A percentile compares a stretch with the other conserved stretches of the same genome.
Evolutionary conservation across 2,113 vertebrate species (phyloP).

Genomic region (Oplegnathus fasciatus): DNA sequence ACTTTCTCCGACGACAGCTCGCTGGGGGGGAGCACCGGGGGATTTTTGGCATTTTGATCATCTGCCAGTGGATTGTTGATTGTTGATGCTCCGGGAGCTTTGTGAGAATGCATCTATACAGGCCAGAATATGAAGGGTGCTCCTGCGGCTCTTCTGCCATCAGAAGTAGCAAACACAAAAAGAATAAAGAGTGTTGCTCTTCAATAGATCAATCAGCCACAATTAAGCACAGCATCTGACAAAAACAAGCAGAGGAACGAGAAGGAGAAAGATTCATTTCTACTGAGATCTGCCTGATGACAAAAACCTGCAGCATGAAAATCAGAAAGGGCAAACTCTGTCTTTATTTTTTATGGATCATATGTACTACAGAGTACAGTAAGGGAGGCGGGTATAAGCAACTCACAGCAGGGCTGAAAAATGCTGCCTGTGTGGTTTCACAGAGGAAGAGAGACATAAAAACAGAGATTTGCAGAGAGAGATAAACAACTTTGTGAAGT

Average conservation of each 20-base stretch:
- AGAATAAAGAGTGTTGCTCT: background rate
- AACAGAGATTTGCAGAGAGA: slow-evolving; percentile 36
- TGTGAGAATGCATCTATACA: slow-evolving; percentile 27
- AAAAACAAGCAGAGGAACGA: background rate
- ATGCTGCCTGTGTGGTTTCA: slow-evolving; percentile 41
- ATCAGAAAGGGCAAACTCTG: background rate
- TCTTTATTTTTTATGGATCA: slow-evolving; percentile 10
- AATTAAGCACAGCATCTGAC: slow-evolving; percentile 27
- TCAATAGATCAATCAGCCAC: slow-evolving; percentile 31
- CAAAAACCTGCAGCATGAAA: background rate
- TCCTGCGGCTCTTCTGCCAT: slow-evolving; percentile 21
- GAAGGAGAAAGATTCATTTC: background rate
- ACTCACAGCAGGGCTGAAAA: slow-evolving; percentile 42
- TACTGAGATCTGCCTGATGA: background rate
- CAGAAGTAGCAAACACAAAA: slow-evolving; percentile 30
- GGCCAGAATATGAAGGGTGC: slow-evolving; percentile 33
- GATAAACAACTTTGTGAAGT: slow-evolving; percentile 61
- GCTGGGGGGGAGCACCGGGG: background rate
- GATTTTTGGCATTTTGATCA: slow-evolving; percentile 35
- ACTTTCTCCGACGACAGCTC: slow-evolving; percentile 31
- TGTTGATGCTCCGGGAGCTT: slow-evolving; percentile 70
- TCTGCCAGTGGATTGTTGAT: slow-evolving; percentile 56
- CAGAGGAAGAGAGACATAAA: slow-evolving; percentile 42
- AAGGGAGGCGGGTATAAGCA: background rate
- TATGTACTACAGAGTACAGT: slow-evolving; percentile 9